phyloP scores from a whole-genome alignment of 2,888 invertebrate species.

The Phymatocera aterrima region DNA sequence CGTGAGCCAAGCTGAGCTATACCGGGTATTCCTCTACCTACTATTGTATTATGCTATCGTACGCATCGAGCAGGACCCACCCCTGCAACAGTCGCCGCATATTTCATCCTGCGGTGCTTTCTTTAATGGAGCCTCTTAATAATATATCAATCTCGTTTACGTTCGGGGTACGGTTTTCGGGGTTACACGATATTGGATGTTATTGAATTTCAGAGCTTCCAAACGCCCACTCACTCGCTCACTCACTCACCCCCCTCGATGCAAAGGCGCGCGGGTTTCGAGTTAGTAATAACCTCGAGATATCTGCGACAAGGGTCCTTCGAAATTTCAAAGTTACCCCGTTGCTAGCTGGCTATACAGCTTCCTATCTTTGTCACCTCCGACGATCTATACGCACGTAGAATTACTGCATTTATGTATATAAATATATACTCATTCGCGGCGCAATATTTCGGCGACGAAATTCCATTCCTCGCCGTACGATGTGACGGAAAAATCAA shows the following conservation, averaged over 20 bases:
- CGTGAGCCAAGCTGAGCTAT: too few relatives aligned
- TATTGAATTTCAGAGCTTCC: constrained; percentile 60
- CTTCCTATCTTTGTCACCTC: background rate
- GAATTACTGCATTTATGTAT: background rate
- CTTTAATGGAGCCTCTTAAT: constrained; percentile 70
- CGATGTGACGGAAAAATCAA: too few relatives aligned
- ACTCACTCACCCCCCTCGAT: too few relatives aligned
- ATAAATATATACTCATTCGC: too few relatives aligned
- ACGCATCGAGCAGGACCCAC: constrained; percentile 14
- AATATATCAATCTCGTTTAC: constrained; percentile 71
- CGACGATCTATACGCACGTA: background rate
- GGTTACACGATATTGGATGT: constrained; percentile 56
- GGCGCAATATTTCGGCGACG: background rate
- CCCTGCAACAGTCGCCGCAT: constrained; percentile 57
- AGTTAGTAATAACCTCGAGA: constrained; percentile 63
- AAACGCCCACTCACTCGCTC: background rate
- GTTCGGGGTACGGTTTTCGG: constrained; percentile 46
- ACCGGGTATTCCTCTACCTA: constrained; percentile 50
- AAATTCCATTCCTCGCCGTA: background rate
- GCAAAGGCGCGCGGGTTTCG: constrained; percentile 51
- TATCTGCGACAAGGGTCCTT: constrained; percentile 19
- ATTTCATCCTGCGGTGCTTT: constrained; percentile 66
- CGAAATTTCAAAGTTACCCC: background rate
- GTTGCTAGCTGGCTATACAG: background rate
- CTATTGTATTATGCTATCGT: too few relatives aligned